A percentile compares a stretch with the other conserved stretches of the same genome.
Conservation (phyloP, 2,113 vertebrate genomes). For the Gyps fulvus region DNA sequence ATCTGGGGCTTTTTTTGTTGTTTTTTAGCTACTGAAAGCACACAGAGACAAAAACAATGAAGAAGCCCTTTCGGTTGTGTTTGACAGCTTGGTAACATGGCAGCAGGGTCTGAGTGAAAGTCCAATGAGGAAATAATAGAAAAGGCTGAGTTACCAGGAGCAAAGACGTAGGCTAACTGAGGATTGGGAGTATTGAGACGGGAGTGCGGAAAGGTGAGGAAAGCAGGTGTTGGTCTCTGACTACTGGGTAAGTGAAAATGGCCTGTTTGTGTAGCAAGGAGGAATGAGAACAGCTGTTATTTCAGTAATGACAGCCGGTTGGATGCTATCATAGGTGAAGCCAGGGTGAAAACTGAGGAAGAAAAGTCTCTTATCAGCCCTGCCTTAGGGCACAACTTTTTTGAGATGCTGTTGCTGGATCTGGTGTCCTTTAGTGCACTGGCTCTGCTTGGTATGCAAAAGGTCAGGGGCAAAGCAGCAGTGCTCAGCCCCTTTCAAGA, state of each 20-base stretch:
- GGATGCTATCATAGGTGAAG: not conserved
- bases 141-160: not conserved
- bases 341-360: not conserved
- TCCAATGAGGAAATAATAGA: not conserved
- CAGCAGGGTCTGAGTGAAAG: not conserved
- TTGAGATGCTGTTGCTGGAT: not conserved
- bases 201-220: not conserved
- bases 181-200: not conserved
- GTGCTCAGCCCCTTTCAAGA: not conserved
- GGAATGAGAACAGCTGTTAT: not conserved
- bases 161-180: not conserved
- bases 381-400: not conserved
- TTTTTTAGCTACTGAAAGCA: not conserved
- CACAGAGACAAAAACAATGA: not conserved
- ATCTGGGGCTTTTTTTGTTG: not conserved
- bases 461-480: not conserved
- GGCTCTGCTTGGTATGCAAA: not conserved
- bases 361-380: not conserved
- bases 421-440: not conserved
- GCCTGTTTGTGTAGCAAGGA: not conserved
- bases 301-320: not conserved
- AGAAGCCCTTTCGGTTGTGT: not conserved
- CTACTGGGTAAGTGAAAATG: not conserved
- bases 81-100: not conserved
- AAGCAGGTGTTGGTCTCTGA: not conserved